Percentiles rank a stretch among this genome's conserved stretches.
These are phyloP conservation scores for Dallia pectoralis DNA, from an alignment of 2,797 vertebrate genomes.

Conservation along the genomic window DNA sequence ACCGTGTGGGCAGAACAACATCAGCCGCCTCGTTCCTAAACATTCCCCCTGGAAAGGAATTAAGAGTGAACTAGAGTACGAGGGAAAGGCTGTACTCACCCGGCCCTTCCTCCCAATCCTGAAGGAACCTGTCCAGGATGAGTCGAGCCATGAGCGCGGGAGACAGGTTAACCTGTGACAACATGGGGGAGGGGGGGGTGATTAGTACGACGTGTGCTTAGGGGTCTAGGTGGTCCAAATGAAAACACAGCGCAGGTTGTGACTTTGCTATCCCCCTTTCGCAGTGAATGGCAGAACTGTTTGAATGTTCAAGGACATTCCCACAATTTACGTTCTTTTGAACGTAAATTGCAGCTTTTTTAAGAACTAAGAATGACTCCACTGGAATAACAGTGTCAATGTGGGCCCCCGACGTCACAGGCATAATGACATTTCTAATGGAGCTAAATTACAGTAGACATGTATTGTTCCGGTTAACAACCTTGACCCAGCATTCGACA, in stretches of 20 bases:
- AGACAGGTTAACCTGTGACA: slow-evolving; percentile 87
- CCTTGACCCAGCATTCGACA: slow-evolving; percentile 62
- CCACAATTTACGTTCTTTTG: slow-evolving; percentile 31
- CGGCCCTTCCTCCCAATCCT: slow-evolving; percentile 76
- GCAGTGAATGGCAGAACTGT: slow-evolving; percentile 42
- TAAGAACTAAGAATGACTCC: slow-evolving; percentile 32
- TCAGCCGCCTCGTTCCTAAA: slow-evolving; percentile 67
- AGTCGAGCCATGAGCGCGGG: slow-evolving; percentile 93
- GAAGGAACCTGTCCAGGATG: slow-evolving; percentile 90
- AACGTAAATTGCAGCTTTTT: slow-evolving; percentile 16
- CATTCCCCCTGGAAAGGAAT: neutral
- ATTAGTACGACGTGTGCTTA: slow-evolving; percentile 28
- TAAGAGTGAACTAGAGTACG: slow-evolving; percentile 40
- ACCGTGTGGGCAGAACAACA: slow-evolving; percentile 61
- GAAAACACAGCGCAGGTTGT: slow-evolving; percentile 14
- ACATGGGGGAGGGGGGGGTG: neutral
- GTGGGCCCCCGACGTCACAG: slow-evolving; percentile 50
- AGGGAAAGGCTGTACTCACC: slow-evolving; percentile 80
- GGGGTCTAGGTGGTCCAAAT: slow-evolving; percentile 40
- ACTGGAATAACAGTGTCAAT: slow-evolving; percentile 45
- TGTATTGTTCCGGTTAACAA: slow-evolving; percentile 61
- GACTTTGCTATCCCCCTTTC: slow-evolving; percentile 27
- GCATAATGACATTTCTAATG: slow-evolving; percentile 60
- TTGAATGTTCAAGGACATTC: slow-evolving; percentile 45
- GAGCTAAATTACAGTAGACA: slow-evolving; percentile 43